Conservation (phyloP, 1,140 invertebrate species). For the Asobara japonica region DNA sequence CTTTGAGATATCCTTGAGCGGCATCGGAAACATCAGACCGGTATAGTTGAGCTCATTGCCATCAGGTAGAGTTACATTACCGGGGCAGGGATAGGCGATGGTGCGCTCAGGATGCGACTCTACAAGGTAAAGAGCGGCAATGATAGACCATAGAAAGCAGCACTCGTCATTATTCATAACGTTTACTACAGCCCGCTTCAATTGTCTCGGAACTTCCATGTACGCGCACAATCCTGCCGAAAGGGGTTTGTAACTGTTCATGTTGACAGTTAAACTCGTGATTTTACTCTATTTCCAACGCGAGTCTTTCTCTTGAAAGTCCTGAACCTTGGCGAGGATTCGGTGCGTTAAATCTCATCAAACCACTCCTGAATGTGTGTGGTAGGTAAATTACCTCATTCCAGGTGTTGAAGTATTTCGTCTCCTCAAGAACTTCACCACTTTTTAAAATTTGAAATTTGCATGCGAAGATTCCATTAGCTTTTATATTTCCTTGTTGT, state of each 20-base stretch:
- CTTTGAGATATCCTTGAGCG: not conserved
- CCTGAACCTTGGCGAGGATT: slow-evolving; percentile 28
- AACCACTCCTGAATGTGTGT: slow-evolving; percentile 33
- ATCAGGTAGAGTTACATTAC: not conserved
- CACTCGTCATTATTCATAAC: slow-evolving; percentile 12
- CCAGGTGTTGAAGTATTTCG: slow-evolving; percentile 34
- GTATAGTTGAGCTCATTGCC: too few species aligned
- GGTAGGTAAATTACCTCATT: slow-evolving; percentile 26
- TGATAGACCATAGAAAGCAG: slow-evolving; percentile 31
- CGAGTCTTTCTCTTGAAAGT: slow-evolving; percentile 36
- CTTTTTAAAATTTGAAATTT: slow-evolving; percentile 30
- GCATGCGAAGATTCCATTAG: slow-evolving; percentile 20
- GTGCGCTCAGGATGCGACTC: not conserved
- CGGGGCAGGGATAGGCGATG: slow-evolving; percentile 20
- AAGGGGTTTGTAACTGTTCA: slow-evolving; percentile 36
- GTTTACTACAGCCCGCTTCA: slow-evolving; percentile 37
- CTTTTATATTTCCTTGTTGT: slow-evolving; percentile 30
- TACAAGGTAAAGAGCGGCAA: slow-evolving; percentile 16
- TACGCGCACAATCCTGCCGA: slow-evolving; percentile 30
- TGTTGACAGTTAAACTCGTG: slow-evolving; percentile 35
- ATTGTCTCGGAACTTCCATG: slow-evolving; percentile 23
- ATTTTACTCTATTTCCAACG: slow-evolving; percentile 39
- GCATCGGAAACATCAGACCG: not conserved
- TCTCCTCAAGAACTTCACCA: slow-evolving; percentile 10
- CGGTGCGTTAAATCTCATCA: slow-evolving; percentile 17